These are phyloP conservation scores for Archips xylosteana DNA, from an alignment of 2,888 invertebrate species.

Conservation along the genomic window DNA sequence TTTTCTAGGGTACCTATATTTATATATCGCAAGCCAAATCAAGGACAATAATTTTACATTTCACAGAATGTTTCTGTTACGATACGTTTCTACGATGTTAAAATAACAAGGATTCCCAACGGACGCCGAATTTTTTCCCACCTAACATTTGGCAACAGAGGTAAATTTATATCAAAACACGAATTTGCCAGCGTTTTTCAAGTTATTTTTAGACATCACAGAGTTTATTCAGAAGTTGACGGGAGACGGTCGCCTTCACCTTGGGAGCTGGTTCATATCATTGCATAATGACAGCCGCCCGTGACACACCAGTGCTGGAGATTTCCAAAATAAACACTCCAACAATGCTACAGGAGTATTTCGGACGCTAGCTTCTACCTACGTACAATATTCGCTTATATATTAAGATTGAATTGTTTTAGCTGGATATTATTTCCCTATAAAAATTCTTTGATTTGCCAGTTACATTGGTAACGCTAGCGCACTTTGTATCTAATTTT, in stretches of 20 bases:
- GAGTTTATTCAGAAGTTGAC: slow-evolving; percentile 71
- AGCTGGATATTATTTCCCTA: background rate
- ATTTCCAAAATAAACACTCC: slow-evolving; percentile 75
- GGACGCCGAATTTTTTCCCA: slow-evolving; percentile 28
- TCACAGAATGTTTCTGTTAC: background rate
- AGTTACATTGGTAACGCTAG: slow-evolving; percentile 10
- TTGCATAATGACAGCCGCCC: slow-evolving; percentile 72
- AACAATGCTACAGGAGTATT: slow-evolving; percentile 64
- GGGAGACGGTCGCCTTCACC: slow-evolving; percentile 78
- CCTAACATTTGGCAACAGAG: slow-evolving; percentile 41
- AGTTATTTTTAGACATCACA: slow-evolving; percentile 56
- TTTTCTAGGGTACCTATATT: background rate
- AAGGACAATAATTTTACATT: background rate
- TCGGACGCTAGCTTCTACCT: slow-evolving; percentile 11
- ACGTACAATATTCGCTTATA: background rate
- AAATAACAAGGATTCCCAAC: slow-evolving; percentile 20
- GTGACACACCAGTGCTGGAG: slow-evolving; percentile 69
- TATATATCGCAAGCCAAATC: background rate
- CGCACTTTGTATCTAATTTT: slow-evolving; percentile 27
- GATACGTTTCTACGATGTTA: background rate
- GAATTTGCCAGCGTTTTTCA: slow-evolving; percentile 42
- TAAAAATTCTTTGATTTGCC: background rate
- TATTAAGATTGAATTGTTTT: background rate
- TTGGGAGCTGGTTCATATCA: slow-evolving; percentile 78
- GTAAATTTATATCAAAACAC: slow-evolving; percentile 42